Conservation (phyloP, 2,113 vertebrate genomes). For the Regulus satrapa region DNA sequence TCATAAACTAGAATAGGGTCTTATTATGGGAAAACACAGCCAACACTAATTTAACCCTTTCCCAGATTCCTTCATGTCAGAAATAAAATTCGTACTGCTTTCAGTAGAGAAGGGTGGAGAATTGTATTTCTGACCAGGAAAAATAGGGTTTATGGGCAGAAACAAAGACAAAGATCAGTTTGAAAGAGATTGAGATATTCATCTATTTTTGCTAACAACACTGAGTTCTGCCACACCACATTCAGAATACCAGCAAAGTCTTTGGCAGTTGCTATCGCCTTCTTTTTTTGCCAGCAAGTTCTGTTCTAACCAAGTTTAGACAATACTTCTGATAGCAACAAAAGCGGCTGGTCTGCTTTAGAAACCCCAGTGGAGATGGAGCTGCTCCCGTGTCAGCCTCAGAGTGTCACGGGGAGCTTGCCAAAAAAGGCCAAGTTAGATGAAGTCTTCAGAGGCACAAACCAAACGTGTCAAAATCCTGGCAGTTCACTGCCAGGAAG, state of each 20-base stretch:
- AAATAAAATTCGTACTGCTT: not conserved
- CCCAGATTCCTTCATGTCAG: not conserved
- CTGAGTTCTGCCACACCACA: not conserved
- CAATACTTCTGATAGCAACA: slow-evolving; percentile 12
- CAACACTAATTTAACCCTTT: not conserved
- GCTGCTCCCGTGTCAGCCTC: slow-evolving; percentile 1
- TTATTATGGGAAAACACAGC: not conserved
- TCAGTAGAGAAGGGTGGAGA: not conserved
- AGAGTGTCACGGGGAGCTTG: not conserved
- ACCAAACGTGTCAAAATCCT: not conserved
- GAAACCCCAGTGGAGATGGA: slow-evolving; percentile 22
- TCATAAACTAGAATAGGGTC: not conserved
- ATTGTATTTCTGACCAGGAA: not conserved
- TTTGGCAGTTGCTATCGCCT: not conserved
- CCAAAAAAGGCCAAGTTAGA: slow-evolving; percentile 42
- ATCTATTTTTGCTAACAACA: not conserved
- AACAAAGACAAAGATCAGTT: not conserved
- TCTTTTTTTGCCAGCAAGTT: slow-evolving; percentile 31
- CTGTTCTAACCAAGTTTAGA: slow-evolving; percentile 42
- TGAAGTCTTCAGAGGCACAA: not conserved
- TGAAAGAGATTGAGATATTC: not conserved
- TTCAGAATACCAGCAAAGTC: not conserved
- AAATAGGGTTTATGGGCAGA: not conserved
- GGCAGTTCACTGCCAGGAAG: not conserved
- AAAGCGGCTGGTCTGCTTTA: not conserved